Evolutionary conservation across 1,140 invertebrate species (phyloP).

Genomic region (Pachypeltis micranthus): DNA sequence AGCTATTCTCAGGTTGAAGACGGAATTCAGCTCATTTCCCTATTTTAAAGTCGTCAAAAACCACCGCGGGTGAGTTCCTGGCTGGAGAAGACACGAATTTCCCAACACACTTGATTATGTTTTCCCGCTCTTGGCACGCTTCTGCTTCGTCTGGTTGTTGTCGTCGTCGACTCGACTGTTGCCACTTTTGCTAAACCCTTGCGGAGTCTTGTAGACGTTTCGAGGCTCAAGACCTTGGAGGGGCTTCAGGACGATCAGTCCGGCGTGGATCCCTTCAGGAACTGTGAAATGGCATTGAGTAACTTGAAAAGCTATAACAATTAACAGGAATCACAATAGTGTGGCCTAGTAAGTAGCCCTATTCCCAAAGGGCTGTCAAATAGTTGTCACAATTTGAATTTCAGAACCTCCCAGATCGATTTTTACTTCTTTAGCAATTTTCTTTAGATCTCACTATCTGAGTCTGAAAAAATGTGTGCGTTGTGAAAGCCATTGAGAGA

Average conservation of each 20-base stretch:
- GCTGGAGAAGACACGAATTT: too few relatives aligned
- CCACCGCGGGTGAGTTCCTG: too few relatives aligned
- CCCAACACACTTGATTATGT: too few relatives aligned
- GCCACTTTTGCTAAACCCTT: constrained; percentile 1
- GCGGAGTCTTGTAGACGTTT: neutral
- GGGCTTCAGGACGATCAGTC: constrained; percentile 28
- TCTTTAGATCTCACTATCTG: neutral
- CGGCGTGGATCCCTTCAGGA: constrained; percentile 25
- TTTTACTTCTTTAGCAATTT: neutral
- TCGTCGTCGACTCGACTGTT: neutral
- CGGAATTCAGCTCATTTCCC: too few relatives aligned
- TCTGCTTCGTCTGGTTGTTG: too few relatives aligned
- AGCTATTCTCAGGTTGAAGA: too few relatives aligned
- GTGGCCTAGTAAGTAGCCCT: neutral
- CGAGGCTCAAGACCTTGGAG: constrained; percentile 12
- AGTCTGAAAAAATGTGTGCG: neutral
- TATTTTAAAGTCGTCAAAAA: too few relatives aligned
- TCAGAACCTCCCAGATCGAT: neutral
- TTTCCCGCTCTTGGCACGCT: too few relatives aligned
- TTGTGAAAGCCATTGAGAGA: too few relatives aligned
- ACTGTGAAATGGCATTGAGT: constrained; percentile 14
- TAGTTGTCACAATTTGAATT: neutral
- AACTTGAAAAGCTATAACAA: neutral
- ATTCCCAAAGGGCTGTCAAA: neutral
- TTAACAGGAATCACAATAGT: neutral